Evolutionary conservation across 2,113 vertebrate species (phyloP).

Genomic region (Ornithorhynchus anatinus): DNA sequence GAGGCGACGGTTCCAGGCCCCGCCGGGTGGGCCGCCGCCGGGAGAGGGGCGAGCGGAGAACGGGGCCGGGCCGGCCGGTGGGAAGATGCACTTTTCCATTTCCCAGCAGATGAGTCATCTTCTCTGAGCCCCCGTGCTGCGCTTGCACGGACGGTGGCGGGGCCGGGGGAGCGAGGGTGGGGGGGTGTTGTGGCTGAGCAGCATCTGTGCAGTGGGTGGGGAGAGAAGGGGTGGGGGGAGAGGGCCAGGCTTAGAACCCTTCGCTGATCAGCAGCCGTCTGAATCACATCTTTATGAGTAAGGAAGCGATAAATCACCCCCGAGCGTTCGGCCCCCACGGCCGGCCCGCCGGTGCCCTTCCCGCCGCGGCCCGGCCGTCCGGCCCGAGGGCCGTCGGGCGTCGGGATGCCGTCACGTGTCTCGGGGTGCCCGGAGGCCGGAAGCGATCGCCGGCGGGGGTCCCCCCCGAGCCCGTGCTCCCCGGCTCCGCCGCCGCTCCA

Average conservation of each 20-base stretch:
- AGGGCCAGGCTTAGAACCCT: constrained; percentile 53
- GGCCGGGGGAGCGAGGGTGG: too few species aligned
- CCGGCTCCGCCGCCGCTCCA: constrained; percentile 40
- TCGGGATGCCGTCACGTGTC: constrained; percentile 23
- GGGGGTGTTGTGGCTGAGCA: constrained; percentile 59
- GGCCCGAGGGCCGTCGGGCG: constrained; percentile 45
- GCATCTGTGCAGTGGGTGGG: constrained; percentile 52
- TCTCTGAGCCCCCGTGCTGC: constrained; percentile 56
- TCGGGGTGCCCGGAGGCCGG: constrained; percentile 17
- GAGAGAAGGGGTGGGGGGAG: constrained; percentile 47
- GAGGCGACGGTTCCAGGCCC: constrained; percentile 61
- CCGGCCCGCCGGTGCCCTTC: constrained; percentile 48
- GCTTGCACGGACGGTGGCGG: constrained; percentile 63
- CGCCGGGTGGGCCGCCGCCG: constrained; percentile 64
- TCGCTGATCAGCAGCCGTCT: constrained; percentile 61
- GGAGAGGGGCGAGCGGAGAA: constrained; percentile 62
- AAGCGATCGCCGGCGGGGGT: constrained; percentile 33
- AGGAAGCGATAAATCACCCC: constrained; percentile 62
- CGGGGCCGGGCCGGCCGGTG: constrained; percentile 57
- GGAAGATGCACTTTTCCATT: constrained; percentile 72
- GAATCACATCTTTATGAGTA: constrained; percentile 68
- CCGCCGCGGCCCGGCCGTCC: constrained; percentile 37
- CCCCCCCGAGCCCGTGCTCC: not conserved
- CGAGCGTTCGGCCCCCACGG: constrained; percentile 47
- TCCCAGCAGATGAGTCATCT: constrained; percentile 78